These are phyloP conservation scores for Drosophila erecta DNA, from an alignment of 1,140 invertebrate genomes.

Conservation along the genomic window DNA sequence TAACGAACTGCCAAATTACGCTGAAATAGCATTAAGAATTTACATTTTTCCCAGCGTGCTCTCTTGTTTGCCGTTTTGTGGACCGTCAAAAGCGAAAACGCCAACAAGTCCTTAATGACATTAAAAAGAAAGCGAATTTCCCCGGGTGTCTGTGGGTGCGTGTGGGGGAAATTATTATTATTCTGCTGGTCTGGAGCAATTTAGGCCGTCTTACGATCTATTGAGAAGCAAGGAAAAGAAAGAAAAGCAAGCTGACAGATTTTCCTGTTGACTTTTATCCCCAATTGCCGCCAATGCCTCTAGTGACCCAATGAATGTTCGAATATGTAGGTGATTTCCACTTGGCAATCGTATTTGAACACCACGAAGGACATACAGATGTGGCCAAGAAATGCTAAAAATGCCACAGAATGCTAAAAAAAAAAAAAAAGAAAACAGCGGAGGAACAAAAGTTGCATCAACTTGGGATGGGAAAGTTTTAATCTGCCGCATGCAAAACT, in stretches of 20 bases:
- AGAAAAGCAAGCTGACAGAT: background rate
- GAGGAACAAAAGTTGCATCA: constrained; percentile 24
- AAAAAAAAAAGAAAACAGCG: background rate
- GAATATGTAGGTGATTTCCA: constrained; percentile 18
- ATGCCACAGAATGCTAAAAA: constrained; percentile 17
- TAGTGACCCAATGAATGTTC: constrained; percentile 16
- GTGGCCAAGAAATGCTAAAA: constrained; percentile 44
- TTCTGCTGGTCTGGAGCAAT: constrained; percentile 7
- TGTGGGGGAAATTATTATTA: background rate
- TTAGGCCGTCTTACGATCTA: constrained; percentile 17
- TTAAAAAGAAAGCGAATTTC: constrained; percentile 45
- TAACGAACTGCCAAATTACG: constrained; percentile 83
- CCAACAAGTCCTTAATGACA: constrained; percentile 71
- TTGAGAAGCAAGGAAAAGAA: constrained; percentile 6
- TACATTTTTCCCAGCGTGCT: constrained; percentile 60
- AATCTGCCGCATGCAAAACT: constrained; percentile 62
- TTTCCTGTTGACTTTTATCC: background rate
- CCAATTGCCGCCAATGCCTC: background rate
- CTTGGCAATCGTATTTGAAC: constrained; percentile 34
- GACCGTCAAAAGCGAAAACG: constrained; percentile 58
- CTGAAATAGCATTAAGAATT: constrained; percentile 81
- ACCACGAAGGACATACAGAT: constrained; percentile 14
- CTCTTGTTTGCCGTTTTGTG: constrained; percentile 33
- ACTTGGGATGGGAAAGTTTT: constrained; percentile 52
- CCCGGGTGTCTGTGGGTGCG: constrained; percentile 7